Base-by-base conservation (phyloP, 2,888 invertebrate species). In the Leptopilina drosophilae region DNA sequence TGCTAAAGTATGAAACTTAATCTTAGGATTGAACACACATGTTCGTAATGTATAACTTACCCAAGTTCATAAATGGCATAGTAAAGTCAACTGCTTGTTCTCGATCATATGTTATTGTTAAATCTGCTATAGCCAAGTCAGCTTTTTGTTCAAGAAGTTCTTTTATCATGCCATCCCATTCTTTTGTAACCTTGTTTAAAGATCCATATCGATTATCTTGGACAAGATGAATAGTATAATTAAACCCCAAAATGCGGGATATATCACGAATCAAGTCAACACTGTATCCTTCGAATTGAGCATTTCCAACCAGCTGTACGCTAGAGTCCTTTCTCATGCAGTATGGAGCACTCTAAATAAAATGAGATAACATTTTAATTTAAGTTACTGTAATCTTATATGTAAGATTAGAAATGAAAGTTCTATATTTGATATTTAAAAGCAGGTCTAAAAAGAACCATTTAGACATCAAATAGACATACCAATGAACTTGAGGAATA, bases 51-150 rank as follows among this genome's bases (percentile, higher is more conserved):
- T 20, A 20, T 49, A 26, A 69, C 90, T 92, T 90, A 93, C 97
- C 98, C 82, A 99, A 93, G 85, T 97, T 98, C 97, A 99, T 98
- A 92, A 99, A 99, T 0, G 99, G 99, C 93, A 98, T 98, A 3
- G 91, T 91, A 89, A 95, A 95, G 89, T 95, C 95, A n/a, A 95
- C 94, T 64, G 94, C 95, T 89, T 96, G 95, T 90, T 98, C 98
- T 90, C 99, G 95, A 91, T 98, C 97, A 92, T 97, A 98, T 40
- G 98, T 99, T 87, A 99, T 99, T 49, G 99, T 99, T 78, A 99
- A 94, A 92, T 99, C 98, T 11, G 98, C 99, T 75, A 99, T 97
- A 0, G 98, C 99, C 84, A 99, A 93, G 92, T 99, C 98, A 12
- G 98, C 98, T 89, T 96, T 96, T 92, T 97, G 97, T 91, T 97